phyloP scores from a whole-genome alignment of 1,140 invertebrate species.

The Belonocnema kinseyi region DNA sequence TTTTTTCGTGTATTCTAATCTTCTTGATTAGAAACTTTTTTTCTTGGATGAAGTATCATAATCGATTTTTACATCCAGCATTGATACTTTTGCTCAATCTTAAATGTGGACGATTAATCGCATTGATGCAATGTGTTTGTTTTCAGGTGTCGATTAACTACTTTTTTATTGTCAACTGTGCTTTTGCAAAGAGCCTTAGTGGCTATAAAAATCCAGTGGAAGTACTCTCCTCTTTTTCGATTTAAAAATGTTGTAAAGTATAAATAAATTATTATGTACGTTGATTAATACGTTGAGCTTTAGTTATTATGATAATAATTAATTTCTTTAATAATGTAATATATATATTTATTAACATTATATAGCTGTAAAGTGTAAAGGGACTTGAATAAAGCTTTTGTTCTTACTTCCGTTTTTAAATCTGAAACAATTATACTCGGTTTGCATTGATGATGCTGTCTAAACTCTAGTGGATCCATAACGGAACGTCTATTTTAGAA shows the following conservation, averaged over 20 bases:
- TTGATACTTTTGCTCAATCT: background rate
- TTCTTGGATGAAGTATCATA: background rate
- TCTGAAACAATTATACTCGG: background rate
- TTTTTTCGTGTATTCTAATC: background rate
- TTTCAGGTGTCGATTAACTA: background rate
- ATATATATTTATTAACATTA: too few species aligned
- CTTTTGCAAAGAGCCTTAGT: background rate
- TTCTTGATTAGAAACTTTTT: background rate
- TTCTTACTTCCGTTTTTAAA: background rate
- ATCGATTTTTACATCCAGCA: background rate
- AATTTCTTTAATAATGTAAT: too few species aligned
- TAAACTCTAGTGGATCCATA: background rate
- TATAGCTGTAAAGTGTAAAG: too few species aligned
- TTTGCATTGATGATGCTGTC: too few species aligned
- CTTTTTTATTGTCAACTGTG: background rate
- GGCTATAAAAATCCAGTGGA: background rate
- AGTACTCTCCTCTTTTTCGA: background rate
- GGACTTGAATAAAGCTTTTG: too few species aligned
- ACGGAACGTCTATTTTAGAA: constrained; percentile 1
- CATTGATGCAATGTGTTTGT: background rate
- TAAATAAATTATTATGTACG: too few species aligned
- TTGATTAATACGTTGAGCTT: too few species aligned
- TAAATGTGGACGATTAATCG: background rate
- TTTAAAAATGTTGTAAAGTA: too few species aligned
- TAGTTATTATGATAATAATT: too few species aligned